Base-by-base conservation (phyloP, 2,888 invertebrate species). In the Lasius platythorax region DNA sequence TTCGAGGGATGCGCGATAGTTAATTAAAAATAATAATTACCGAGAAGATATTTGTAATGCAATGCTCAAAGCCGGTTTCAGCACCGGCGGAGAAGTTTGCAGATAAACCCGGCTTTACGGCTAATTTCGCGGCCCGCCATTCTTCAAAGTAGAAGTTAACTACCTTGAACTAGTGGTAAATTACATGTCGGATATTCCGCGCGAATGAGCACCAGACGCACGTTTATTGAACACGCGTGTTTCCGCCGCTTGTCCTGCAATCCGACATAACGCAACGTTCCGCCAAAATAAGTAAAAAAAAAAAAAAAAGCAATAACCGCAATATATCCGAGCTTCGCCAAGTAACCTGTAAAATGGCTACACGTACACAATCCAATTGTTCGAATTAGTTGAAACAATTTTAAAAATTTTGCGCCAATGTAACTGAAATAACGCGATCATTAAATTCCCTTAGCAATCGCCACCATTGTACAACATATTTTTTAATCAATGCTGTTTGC, bases 61-160 rank as follows among this genome's bases (percentile, higher is more conserved):
- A 37, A 37, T 61, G 64, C 72, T 50, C 33, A 8, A 79, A 76
- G 87, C 85, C 68, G 87, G 88, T 89, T 89, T 87, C 78, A 85
- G 79, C 74, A 43, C 82, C 81, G 75, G 40, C 30, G 83, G 82
- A 67, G 85, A 89, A 87, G 89, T 89, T 89, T 88, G 76, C 83
- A 85, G 84, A 86, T 87, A 87, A 89, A 85, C 84, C 66, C 70
- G 61, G 81, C 81, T 89, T 89, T 89, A 89, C 84, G 83, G 89
- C 84, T 86, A 89, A 89, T 89, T 89, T 88, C 88, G 85, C 83
- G 86, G 78, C 78, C 85, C 89, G 82, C 84, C 87, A 84, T 87
- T 85, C 87, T 78, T 89, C 88, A 90, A 90, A 89, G 88, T 89
- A 86, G 86, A 89, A 88, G 84, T 87, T 90, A 89, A 90, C 85